phyloP scores from a whole-genome alignment of 2,113 vertebrate genomes.

The Sapayoa aenigma region DNA sequence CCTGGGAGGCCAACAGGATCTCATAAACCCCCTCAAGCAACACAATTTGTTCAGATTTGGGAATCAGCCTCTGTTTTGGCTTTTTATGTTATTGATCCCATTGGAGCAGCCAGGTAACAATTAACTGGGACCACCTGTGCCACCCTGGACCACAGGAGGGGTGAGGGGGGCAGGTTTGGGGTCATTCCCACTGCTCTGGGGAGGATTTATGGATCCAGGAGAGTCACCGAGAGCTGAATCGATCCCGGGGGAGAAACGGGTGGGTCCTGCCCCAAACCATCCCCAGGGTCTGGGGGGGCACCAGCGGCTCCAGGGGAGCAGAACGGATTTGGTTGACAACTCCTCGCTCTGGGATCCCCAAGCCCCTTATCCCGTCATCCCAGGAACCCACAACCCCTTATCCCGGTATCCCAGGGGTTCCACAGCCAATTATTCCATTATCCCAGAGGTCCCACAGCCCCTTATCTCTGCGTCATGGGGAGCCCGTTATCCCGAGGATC shows the following conservation, averaged over 20 bases:
- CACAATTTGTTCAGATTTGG: fast-evolving
- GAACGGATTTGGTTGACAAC: neutral
- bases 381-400: neutral
- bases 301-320: neutral
- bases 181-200: neutral
- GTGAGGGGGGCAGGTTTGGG: neutral
- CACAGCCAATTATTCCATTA: neutral
- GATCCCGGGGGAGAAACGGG: fast-evolving
- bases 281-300: neutral
- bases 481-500: no score
- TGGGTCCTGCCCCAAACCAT: neutral
- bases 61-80: fast-evolving
- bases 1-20: neutral
- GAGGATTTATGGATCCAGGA: neutral
- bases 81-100: neutral
- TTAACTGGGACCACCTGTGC: neutral
- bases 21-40: fast-evolving
- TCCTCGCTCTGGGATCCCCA: neutral
- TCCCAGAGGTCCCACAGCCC: no score
- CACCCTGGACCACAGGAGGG: neutral
- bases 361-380: no score
- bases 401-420: neutral
- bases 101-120: neutral
- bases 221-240: neutral
- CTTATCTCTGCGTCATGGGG: no score